These are phyloP conservation scores for Tridacna gigas DNA, from an alignment of 2,888 invertebrate genomes.

Conservation along the genomic window DNA sequence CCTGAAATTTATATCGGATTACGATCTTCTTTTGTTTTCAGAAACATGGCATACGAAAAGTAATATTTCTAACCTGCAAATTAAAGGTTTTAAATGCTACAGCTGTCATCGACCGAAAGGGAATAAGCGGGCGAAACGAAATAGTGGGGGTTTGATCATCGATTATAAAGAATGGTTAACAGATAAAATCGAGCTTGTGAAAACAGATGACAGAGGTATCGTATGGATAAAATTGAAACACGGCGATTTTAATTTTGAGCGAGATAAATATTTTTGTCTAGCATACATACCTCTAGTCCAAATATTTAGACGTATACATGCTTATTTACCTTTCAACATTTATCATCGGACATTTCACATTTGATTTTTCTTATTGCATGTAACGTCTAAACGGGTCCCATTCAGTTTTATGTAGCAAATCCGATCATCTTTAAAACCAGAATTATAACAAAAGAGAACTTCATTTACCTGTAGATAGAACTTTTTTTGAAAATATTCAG, in stretches of 20 bases:
- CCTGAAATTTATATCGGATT: conserved; percentile 22
- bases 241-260: background rate
- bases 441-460: no score
- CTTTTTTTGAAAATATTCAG: no score
- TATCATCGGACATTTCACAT: no score
- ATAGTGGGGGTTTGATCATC: conserved; percentile 38
- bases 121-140: conserved; percentile 30
- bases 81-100: conserved; percentile 33
- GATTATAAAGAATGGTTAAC: conserved; percentile 24
- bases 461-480: no score
- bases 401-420: no score
- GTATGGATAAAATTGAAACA: conserved; percentile 38
- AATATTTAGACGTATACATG: no score
- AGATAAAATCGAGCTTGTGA: conserved; percentile 26
- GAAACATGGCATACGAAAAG: conserved; percentile 19
- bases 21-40: conserved; percentile 24
- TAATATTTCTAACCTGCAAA: conserved; percentile 6
- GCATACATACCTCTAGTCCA: no score
- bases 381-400: no score
- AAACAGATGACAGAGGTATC: conserved; percentile 34
- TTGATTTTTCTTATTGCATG: no score
- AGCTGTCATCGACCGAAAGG: conserved; percentile 32
- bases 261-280: conserved; percentile 26
- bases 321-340: no score
- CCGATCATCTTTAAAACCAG: no score